Base-by-base conservation (phyloP, 1,140 invertebrate species). In the Conus ventricosus region DNA sequence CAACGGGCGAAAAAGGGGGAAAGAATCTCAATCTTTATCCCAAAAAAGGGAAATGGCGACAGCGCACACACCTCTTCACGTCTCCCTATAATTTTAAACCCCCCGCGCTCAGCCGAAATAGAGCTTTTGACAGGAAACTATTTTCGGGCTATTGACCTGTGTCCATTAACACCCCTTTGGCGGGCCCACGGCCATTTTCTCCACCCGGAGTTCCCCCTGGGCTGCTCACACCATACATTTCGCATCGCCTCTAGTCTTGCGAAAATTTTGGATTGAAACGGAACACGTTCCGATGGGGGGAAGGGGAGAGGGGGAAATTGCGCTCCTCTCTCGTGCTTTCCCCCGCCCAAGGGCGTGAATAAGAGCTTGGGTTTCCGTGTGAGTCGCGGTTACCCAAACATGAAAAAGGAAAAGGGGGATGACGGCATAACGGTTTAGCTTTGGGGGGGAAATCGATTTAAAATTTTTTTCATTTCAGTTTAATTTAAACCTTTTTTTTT, bases 81-180 rank as follows among this genome's bases (percentile, higher is more conserved):
- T 55, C 84, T 23, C 71, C 85, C 85, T 87, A 87, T 87, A 87
- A 87, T 87, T 78, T 78, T n/a, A n/a, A 87, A 78, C 85, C 71
- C 54, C 55, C 85, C 75, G 85, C 85, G 67, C 54, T 75, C 85
- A 57, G 85, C 71, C 85, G 85, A 87, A 87, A 87, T 87, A 75
- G 85, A 87, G 85, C 85, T 87, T 87, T 76, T 55, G 75, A 78
- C 85, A 78, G 85, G 85, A 87, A 87, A 71, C 85, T 51, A 78
- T 87, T 87, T 80, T n/a, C 75, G 53, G 85, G 75, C 75, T 87
- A 87, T 87, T 87, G 85, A 87, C 80, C 54, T 57, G 54, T 57
- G 67, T 67, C 85, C 75, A 87, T 87, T 87, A 87, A 51, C 85
- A 57, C n/a, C 85, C 85, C 60, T 23, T 25, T 54, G 75, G 20